Evolutionary conservation across 2,888 invertebrate species (phyloP), one percentile per base, ranked within the genome.

Genomic region (Liodrosophila aerea): DNA sequence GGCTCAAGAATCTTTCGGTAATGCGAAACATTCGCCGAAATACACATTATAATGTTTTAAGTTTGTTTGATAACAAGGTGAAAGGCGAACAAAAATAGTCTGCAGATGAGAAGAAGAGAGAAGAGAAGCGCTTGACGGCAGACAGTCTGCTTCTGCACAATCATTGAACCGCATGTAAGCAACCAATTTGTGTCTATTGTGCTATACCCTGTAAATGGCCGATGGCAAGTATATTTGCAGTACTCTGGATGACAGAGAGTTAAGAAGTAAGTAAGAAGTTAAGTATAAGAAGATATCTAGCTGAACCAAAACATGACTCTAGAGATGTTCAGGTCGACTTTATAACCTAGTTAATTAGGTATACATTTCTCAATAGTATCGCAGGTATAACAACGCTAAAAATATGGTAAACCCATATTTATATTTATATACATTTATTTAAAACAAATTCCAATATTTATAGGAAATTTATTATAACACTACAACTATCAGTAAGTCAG

Each of bases 141-240:
- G 2, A 22, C 2, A 22, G 22, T 22, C 22, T 2, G 22, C 22
- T 22, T 22, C 22, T 22, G 22, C 22, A 53, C 53, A 52, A 33
- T 56, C 68, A 76, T 12, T 61, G 65, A 76, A 64, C 68, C 60
- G 59, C 41, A 66, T 41, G 60, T 59, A 39, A 22, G 39, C 39
- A 71, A 64, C 31, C 41, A 61, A 71, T 64, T 50, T 47, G 51
- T 54, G 33, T 51, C 40, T 22, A 44, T 36, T 12, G 36, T 57
- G 13, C 31, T 36, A 7, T 33, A 30, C 12, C 33, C 13, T 29
- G 9, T 22, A 33, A 36, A 13, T 2, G 18, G n/a, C 3, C 18
- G 27, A 1, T 5, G 30, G 27, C n/a, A 1, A 9, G 18, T 1
- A 16, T 11, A n/a, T 2, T 1, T 1, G 37, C 15, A n/a, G n/a